These are phyloP conservation scores for Marcusenius ussheri DNA, from an alignment of 2,113 vertebrate genomes.

Conservation along the genomic window DNA sequence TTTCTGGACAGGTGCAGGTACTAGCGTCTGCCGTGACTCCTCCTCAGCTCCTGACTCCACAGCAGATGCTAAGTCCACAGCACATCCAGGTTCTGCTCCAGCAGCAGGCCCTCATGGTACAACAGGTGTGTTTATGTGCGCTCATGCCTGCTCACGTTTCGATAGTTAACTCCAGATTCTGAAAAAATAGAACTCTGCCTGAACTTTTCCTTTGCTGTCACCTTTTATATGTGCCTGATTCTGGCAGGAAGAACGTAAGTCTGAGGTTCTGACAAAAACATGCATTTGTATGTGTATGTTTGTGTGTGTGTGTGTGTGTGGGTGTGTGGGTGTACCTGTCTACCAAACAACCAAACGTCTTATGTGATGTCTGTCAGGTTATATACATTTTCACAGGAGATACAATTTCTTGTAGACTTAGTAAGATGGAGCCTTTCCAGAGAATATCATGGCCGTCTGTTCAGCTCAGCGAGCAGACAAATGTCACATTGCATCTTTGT, in stretches of 20 bases:
- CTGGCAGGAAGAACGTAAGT: neutral
- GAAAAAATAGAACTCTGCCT: neutral
- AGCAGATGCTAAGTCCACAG: constrained; percentile 98
- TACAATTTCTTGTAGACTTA: neutral
- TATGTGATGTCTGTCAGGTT: neutral
- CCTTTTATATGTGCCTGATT: neutral
- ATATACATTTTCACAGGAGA: neutral
- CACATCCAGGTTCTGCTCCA: constrained; percentile 98
- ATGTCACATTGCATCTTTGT: neutral
- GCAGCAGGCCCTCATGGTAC: constrained; percentile 99
- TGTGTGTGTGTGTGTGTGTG: neutral
- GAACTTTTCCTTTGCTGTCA: neutral
- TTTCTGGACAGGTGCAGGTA: constrained; percentile 61
- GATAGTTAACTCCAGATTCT: neutral
- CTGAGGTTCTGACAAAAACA: neutral
- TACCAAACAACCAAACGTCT: neutral
- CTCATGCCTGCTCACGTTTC: neutral
- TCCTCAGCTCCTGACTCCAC: constrained; percentile 98
- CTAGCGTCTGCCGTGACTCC: constrained; percentile 99
- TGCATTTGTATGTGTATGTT: neutral
- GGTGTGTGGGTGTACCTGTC: neutral
- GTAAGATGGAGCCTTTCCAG: neutral
- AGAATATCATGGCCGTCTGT: neutral
- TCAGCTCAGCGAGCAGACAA: neutral
- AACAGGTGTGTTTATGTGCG: constrained; percentile 72